phyloP scores from a whole-genome alignment of 2,888 invertebrate species.

The Neuroscelio doddi region DNA sequence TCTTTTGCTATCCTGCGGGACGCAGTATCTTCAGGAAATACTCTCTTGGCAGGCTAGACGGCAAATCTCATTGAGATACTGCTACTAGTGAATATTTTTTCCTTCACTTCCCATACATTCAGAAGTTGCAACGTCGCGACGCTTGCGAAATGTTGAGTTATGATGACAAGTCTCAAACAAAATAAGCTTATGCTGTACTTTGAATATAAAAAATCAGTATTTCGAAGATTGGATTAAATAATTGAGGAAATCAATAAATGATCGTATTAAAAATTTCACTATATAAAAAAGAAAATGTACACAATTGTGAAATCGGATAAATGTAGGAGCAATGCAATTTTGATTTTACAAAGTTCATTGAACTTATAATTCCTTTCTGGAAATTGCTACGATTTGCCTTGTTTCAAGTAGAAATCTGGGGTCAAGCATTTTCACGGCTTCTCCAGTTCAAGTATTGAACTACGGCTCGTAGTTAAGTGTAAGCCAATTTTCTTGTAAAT shows the following conservation, averaged over 20 bases:
- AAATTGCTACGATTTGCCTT: conserved; percentile 42
- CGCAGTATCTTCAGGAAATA: conserved; percentile 32
- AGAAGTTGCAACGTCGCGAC: conserved; percentile 10
- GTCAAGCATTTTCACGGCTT: conserved; percentile 42
- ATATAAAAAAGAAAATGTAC: too few species aligned
- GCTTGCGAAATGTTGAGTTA: not conserved
- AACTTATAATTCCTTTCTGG: conserved; percentile 43
- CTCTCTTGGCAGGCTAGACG: conserved; percentile 24
- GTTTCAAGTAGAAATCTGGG: conserved; percentile 34
- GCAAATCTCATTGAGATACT: conserved; percentile 53
- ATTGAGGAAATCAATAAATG: too few species aligned
- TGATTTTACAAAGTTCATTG: conserved; percentile 20
- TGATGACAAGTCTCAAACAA: too few species aligned
- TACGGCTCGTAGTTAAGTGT: conserved; percentile 41
- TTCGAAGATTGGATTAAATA: too few species aligned
- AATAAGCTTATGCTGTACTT: too few species aligned
- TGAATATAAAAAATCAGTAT: too few species aligned
- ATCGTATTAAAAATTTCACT: too few species aligned
- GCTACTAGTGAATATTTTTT: conserved; percentile 26
- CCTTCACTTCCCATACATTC: conserved; percentile 11
- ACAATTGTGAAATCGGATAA: too few species aligned
- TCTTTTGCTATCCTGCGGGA: conserved; percentile 32
- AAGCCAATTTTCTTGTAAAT: conserved; percentile 39
- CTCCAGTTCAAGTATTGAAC: conserved; percentile 42
- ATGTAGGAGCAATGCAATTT: too few species aligned